Conservation (phyloP, 37 sponge, comb jelly and placozoan genomes). For the Agelas oroides region DNA sequence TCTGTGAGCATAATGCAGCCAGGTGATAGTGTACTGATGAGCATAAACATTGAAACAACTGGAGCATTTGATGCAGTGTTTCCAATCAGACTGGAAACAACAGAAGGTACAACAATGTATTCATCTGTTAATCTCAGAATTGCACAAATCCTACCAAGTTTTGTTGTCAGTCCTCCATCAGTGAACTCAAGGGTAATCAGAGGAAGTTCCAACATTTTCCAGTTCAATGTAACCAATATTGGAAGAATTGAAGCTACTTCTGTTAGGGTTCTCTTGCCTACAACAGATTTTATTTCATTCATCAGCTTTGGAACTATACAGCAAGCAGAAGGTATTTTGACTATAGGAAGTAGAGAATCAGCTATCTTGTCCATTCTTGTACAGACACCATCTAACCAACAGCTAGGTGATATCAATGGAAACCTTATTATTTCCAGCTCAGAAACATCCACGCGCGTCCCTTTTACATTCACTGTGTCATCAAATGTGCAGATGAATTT, state of each 20-base stretch:
- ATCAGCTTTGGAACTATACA: slow-evolving; percentile 31
- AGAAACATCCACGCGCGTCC: slow-evolving; percentile 11
- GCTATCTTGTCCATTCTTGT: slow-evolving; percentile 20
- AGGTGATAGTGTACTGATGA: slow-evolving; percentile 10
- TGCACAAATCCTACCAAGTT: slow-evolving; percentile 34
- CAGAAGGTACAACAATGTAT: slow-evolving; percentile 2
- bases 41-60: neutral
- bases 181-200: slow-evolving; percentile 33
- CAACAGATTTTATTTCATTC: slow-evolving; percentile 17
- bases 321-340: slow-evolving; percentile 19
- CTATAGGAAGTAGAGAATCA: slow-evolving; percentile 24
- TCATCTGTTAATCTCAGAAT: slow-evolving; percentile 1
- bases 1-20: neutral
- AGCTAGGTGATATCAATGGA: slow-evolving; percentile 24
- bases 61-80: neutral
- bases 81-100: slow-evolving; percentile 1
- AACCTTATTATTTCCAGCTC: slow-evolving; percentile 10
- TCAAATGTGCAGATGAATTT: slow-evolving; percentile 37
- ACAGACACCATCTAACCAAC: neutral
- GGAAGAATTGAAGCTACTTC: slow-evolving; percentile 22
- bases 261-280: slow-evolving; percentile 24
- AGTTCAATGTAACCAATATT: slow-evolving; percentile 47
- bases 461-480: slow-evolving; percentile 15
- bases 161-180: slow-evolving; percentile 20
- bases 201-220: slow-evolving; percentile 24